These are phyloP conservation scores for Napeogenes sylphis DNA, from an alignment of 2,888 invertebrate genomes.

Conservation along the genomic window DNA sequence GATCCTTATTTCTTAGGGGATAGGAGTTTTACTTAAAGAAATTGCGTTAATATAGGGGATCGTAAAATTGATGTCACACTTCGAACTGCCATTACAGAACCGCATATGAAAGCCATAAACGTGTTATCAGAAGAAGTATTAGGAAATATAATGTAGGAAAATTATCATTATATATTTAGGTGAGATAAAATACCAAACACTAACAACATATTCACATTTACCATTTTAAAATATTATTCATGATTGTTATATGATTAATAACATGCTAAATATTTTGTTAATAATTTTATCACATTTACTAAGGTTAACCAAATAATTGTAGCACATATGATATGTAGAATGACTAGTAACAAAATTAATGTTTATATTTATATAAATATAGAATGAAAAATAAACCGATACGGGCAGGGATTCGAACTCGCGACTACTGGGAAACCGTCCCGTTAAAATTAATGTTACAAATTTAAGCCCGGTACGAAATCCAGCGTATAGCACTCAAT, in stretches of 20 bases:
- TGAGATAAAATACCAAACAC: neutral
- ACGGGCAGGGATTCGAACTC: too few relatives aligned
- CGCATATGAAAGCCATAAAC: conserved; percentile 12
- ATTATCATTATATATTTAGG: neutral
- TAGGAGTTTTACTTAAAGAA: conserved; percentile 2
- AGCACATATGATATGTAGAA: too few relatives aligned
- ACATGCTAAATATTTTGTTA: too few relatives aligned
- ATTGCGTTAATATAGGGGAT: conserved; percentile 1
- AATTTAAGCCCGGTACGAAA: too few relatives aligned
- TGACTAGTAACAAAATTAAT: too few relatives aligned
- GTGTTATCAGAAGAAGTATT: conserved; percentile 10
- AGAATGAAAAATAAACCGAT: too few relatives aligned
- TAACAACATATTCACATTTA: neutral
- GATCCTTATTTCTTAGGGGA: neutral
- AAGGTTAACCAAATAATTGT: too few relatives aligned
- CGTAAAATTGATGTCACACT: conserved; percentile 14
- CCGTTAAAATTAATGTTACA: too few relatives aligned
- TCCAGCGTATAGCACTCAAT: neutral
- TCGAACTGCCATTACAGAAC: conserved; percentile 11
- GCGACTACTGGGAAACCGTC: too few relatives aligned
- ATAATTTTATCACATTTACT: too few relatives aligned
- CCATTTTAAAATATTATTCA: neutral
- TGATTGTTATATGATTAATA: too few relatives aligned
- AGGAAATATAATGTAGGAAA: neutral
- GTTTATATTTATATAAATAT: too few relatives aligned